Evolutionary conservation across 2,113 vertebrate genomes (phyloP).

Genomic region (Crotalus tigris): DNA sequence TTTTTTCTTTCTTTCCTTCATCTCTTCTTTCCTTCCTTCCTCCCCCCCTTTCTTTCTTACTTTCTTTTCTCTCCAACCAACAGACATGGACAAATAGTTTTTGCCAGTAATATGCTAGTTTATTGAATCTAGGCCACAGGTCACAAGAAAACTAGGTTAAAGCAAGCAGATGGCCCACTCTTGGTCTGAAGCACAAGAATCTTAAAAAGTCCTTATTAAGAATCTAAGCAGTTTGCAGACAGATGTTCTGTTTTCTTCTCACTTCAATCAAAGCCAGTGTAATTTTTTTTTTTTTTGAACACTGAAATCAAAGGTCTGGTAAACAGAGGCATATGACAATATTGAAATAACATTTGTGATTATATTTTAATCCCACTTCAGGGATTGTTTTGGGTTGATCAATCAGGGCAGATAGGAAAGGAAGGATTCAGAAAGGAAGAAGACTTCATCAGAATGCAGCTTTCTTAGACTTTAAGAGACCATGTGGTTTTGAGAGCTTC

Average conservation of each 20-base stretch:
- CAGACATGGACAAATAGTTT: background rate
- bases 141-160: background rate
- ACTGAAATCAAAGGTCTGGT: background rate
- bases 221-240: background rate
- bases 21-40: no score
- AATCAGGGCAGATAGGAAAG: background rate
- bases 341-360: background rate
- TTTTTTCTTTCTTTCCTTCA: no score
- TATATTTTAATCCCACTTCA: background rate
- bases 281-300: background rate
- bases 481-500: background rate
- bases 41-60: background rate
- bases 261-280: background rate
- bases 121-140: background rate
- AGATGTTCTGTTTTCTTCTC: background rate
- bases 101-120: background rate
- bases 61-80: background rate
- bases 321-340: background rate
- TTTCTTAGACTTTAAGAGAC: background rate
- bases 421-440: background rate
- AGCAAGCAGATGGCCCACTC: background rate
- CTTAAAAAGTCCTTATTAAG: background rate
- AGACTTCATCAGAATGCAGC: background rate
- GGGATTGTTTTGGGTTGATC: background rate
- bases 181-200: background rate